Base-by-base conservation (phyloP, 2,888 invertebrate genomes). In the Agrilus mali region DNA sequence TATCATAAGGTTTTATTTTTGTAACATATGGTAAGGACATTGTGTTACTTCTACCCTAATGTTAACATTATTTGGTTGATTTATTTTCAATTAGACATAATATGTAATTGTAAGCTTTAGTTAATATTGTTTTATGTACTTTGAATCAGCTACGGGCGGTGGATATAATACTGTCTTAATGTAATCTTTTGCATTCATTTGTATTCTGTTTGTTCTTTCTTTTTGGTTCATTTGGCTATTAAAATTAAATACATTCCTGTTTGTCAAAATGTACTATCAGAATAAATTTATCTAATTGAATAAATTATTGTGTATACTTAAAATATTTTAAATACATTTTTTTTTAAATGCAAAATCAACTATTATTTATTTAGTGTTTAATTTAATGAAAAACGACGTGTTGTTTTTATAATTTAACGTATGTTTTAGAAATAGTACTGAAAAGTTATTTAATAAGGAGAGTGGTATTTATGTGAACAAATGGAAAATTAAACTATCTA, bases 241-340 rank as follows among this genome's bases (percentile, higher is more conserved):
- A 41, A 45, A 43, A 46, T 41, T 43, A 47, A n/a, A 42, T 62
- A 64, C 63, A 64, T 64, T 64, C 64, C 64, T 60, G 59, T 63
- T 63, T 64, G 61, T 63, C 63, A 63, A 58, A 58, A 61, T 64
- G 61, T 64, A 64, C 63, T 62, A 62, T 60, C 55, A 59, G 63
- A 45, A 62, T 62, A 63, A 63, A 63, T 62, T 63, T 64, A 62
- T 64, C 63, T 60, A 60, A 64, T 63, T 61, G 27, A 27, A 27
- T 27, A 57, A 58, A 53, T 57, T 55, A 55, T 56, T 58, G 58
- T 59, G 54, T 59, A 55, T 55, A 54, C 40, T 56, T 56, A 53
- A 48, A 52, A 50, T 49, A 45, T 27, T 27, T 27, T 27, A 27
- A 27, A 27, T 27, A 27, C 27, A 27, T 27, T 27, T 27, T 27